Base-by-base conservation (phyloP, 2,113 vertebrate genomes). In the Egretta garzetta region DNA sequence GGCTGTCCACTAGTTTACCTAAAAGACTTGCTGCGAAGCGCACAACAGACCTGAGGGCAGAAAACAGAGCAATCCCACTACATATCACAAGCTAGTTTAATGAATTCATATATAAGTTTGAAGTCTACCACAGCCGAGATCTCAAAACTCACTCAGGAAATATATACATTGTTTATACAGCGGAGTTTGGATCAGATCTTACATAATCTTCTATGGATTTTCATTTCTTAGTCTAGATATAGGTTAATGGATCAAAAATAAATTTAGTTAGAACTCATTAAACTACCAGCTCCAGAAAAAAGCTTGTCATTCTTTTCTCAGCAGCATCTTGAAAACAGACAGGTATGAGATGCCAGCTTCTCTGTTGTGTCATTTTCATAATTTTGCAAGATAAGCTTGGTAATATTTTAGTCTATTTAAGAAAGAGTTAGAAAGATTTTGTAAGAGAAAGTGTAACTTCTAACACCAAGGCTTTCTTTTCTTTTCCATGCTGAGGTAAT, bases 1-100 rank as follows among this genome's bases (percentile, higher is more conserved):
- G 99, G 99, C 99, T 99, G 99, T 99, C 99, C 99, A 99, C 99
- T 99, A 99, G 98, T 98, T 99, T 99, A 99, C 98, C 98, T 99
- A 99, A 99, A 97, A 99, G 99, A 98, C 99, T 99, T 96, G 99
- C 99, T 97, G 99, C 99, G 96, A 99, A 98, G 97, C 99, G 99
- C 93, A 99, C 99, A 99, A 99, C 98, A 98, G 99, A 99, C 99
- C 99, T 99, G 98, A 97, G 98, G 98, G 98, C 96, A 98, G 96
- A 98, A 98, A 98, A 99, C 97, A 99, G 97, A 98, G 98, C 99
- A 98, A 98, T 98, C 97, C 98, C 95, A 97, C 97, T 98, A 95
- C 96, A 96, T 96, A 97, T 98, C 97, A 96, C 71, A 80, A 49
- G 85, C 50, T 85, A 93, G 94, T 97, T 97, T 96, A 96, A 98